These are phyloP conservation scores for Sycobia sp. DNA, from an alignment of 1,140 invertebrate genomes.

Conservation along the genomic window DNA sequence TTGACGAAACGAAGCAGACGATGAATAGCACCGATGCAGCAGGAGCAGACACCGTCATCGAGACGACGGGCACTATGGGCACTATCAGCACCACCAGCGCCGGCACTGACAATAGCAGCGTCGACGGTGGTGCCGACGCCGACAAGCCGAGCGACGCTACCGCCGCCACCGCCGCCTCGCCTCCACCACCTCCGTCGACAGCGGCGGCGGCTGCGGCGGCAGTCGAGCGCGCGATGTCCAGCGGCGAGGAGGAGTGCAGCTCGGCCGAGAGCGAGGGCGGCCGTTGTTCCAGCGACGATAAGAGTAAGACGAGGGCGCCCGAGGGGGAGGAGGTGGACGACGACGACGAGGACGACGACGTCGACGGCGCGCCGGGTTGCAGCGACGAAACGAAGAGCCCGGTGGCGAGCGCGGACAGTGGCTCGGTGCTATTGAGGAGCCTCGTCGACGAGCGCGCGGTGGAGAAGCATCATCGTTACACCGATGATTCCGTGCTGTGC, in stretches of 20 bases:
- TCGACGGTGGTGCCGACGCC: constrained; percentile 14
- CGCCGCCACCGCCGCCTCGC: not conserved
- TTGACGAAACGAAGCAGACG: too few relatives aligned
- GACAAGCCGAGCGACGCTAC: not conserved
- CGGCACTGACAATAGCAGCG: not conserved
- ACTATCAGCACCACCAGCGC: too few relatives aligned
- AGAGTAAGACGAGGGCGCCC: too few relatives aligned
- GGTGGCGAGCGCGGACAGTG: too few relatives aligned
- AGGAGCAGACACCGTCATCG: too few relatives aligned
- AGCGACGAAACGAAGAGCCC: too few relatives aligned
- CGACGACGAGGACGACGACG: not conserved
- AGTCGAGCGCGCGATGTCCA: constrained; percentile 56
- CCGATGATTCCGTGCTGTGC: too few relatives aligned
- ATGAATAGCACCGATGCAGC: too few relatives aligned
- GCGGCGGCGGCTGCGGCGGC: constrained; percentile 32
- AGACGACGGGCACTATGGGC: too few relatives aligned
- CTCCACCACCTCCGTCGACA: constrained; percentile 5
- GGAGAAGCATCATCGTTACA: not conserved
- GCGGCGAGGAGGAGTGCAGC: constrained; percentile 53
- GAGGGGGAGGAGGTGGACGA: not conserved
- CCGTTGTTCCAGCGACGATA: constrained; percentile 10
- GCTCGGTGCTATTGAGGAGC: too few relatives aligned
- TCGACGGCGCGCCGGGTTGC: not conserved
- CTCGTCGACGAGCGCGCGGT: too few relatives aligned
- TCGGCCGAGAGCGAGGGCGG: constrained; percentile 42